These are phyloP conservation scores for Heliothis virescens DNA, from an alignment of 1,140 invertebrate species.

Conservation along the genomic window DNA sequence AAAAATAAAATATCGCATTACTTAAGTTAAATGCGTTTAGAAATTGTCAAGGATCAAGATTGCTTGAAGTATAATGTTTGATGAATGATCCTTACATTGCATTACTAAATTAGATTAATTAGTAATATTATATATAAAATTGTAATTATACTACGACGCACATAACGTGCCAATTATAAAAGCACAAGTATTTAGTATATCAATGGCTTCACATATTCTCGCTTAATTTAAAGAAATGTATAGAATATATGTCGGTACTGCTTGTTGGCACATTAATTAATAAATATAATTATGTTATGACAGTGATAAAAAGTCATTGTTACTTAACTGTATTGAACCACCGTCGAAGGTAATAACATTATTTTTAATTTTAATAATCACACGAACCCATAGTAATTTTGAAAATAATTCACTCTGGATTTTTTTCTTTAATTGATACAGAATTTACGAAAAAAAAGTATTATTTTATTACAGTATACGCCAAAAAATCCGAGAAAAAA, in stretches of 20 bases:
- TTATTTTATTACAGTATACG: no score
- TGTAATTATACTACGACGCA: slow-evolving; percentile 20
- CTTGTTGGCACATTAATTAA: background rate
- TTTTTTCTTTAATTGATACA: no score
- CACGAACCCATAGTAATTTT: background rate
- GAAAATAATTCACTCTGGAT: no score
- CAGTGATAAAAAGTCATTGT: background rate
- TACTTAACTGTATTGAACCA: background rate
- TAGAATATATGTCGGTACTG: background rate
- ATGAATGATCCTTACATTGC: slow-evolving; percentile 1
- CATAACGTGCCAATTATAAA: slow-evolving; percentile 33
- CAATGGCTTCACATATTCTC: slow-evolving; percentile 18
- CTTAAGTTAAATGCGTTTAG: no score
- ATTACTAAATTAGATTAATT: slow-evolving; percentile 28
- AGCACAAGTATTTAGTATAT: slow-evolving; percentile 27
- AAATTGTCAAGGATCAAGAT: no score
- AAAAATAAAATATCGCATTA: no score
- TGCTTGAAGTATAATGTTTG: background rate
- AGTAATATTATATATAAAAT: slow-evolving; percentile 17
- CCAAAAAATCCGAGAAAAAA: background rate
- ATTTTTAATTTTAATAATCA: background rate
- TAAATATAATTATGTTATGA: background rate
- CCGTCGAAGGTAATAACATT: slow-evolving; percentile 2
- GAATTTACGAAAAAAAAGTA: no score
- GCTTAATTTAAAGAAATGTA: background rate